Conservation (phyloP, 2,888 invertebrate genomes). For the Koerneria pararmatus region DNA sequence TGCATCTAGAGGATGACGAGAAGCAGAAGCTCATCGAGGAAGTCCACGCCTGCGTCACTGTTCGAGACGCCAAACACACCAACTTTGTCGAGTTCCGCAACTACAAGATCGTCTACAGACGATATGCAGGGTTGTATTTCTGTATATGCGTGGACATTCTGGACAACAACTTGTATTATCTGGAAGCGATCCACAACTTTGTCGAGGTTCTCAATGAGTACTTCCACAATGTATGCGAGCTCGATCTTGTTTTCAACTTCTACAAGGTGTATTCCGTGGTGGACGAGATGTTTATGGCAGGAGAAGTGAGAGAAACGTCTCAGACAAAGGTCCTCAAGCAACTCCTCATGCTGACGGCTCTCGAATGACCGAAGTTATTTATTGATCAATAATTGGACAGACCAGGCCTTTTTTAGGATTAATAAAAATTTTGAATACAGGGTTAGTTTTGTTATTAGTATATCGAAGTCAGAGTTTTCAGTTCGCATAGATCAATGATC, state of each 20-base stretch:
- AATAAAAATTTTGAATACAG: too few relatives aligned
- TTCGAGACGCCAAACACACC: slow-evolving; percentile 97
- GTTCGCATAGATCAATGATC: neutral
- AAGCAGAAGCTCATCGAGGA: slow-evolving; percentile 94
- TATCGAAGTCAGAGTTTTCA: neutral
- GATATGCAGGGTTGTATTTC: slow-evolving; percentile 97
- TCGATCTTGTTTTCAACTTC: slow-evolving; percentile 98
- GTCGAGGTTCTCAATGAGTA: slow-evolving; percentile 98
- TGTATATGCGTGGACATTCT: slow-evolving; percentile 99
- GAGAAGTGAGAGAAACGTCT: slow-evolving; percentile 89
- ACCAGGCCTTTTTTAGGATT: too few relatives aligned
- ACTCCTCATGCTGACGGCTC: slow-evolving; percentile 88
- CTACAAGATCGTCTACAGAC: slow-evolving; percentile 97
- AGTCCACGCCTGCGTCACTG: slow-evolving; percentile 95
- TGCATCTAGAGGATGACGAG: slow-evolving; percentile 23
- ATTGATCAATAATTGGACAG: too few relatives aligned
- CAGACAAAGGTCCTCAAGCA: slow-evolving; percentile 99
- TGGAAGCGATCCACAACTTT: slow-evolving; percentile 99
- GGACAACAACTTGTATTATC: slow-evolving; percentile 95
- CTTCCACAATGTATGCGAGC: slow-evolving; percentile 98
- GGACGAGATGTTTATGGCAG: slow-evolving; percentile 99
- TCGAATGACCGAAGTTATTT: slow-evolving; percentile 76
- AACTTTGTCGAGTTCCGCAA: slow-evolving; percentile 99
- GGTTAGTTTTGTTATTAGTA: too few relatives aligned
- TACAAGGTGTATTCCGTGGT: slow-evolving; percentile 99